phyloP scores from a whole-genome alignment of 2,113 vertebrate genomes.

The Arothron firmamentum region DNA sequence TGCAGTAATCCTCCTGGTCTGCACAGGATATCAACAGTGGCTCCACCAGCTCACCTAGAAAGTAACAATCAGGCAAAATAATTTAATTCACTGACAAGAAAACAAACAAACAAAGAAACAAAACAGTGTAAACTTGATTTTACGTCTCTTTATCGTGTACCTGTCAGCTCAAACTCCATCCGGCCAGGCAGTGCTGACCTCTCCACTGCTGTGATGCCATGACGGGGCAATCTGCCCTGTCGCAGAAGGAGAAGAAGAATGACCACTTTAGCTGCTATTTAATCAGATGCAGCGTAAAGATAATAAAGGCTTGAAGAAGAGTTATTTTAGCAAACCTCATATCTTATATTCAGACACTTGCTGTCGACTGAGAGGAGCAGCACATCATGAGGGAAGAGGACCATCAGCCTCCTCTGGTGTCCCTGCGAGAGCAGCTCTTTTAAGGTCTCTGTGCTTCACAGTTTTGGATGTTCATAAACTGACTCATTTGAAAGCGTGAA shows the following conservation, averaged over 20 bases:
- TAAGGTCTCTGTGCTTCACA: too few relatives aligned
- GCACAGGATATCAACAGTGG: constrained; percentile 75
- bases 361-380: constrained; percentile 78
- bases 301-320: constrained; percentile 5
- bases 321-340: constrained; percentile 70
- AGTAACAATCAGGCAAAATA: constrained; percentile 5
- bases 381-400: constrained; percentile 79
- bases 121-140: neutral
- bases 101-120: too few relatives aligned
- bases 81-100: neutral
- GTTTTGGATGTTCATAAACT: too few relatives aligned
- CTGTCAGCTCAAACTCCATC: constrained; percentile 78
- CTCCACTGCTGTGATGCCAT: constrained; percentile 75
- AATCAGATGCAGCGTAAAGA: constrained; percentile 4
- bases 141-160: constrained; percentile 42
- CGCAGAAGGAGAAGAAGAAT: neutral
- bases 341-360: constrained; percentile 65
- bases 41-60: constrained; percentile 77
- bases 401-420: constrained; percentile 72
- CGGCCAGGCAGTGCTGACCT: constrained; percentile 62
- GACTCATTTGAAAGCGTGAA: neutral
- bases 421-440: constrained; percentile 51
- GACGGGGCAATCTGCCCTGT: constrained; percentile 77
- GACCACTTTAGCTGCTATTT: neutral
- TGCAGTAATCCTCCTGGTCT: constrained; percentile 76